A percentile compares a stretch with the other conserved stretches of the same genome.
Evolutionary conservation across 2,113 vertebrate genomes (phyloP).

Genomic region (Tauraco erythrolophus): DNA sequence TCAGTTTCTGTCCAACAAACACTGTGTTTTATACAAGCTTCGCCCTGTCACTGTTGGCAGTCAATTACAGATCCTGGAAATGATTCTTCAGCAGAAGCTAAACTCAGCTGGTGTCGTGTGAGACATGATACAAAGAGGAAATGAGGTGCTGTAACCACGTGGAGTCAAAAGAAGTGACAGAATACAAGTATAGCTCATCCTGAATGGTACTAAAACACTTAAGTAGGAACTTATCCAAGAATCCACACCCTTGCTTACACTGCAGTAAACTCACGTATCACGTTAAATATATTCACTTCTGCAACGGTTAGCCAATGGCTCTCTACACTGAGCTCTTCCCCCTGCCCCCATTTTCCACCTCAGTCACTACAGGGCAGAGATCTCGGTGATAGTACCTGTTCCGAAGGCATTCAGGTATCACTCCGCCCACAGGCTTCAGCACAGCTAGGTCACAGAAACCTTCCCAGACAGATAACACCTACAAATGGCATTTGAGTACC

Average conservation of each 20-base stretch:
- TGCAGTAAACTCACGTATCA: not conserved
- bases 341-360: not conserved
- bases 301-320: not conserved
- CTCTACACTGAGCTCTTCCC: not conserved
- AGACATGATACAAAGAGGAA: not conserved
- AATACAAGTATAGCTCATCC: not conserved
- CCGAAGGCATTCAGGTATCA: not conserved
- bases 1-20: not conserved
- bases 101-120: not conserved
- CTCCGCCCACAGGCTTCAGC: not conserved
- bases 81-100: not conserved
- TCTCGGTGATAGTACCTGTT: not conserved
- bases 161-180: not conserved
- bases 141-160: not conserved
- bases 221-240: not conserved
- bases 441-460: not conserved
- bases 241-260: not conserved
- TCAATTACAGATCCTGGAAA: not conserved
- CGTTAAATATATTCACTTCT: not conserved
- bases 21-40: not conserved
- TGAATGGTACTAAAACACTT: not conserved
- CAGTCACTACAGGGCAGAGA: not conserved
- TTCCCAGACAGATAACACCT: not conserved
- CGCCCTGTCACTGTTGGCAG: not conserved
- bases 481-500: not conserved